Conservation (phyloP, 2,888 invertebrate species). For the Leucania comma region DNA sequence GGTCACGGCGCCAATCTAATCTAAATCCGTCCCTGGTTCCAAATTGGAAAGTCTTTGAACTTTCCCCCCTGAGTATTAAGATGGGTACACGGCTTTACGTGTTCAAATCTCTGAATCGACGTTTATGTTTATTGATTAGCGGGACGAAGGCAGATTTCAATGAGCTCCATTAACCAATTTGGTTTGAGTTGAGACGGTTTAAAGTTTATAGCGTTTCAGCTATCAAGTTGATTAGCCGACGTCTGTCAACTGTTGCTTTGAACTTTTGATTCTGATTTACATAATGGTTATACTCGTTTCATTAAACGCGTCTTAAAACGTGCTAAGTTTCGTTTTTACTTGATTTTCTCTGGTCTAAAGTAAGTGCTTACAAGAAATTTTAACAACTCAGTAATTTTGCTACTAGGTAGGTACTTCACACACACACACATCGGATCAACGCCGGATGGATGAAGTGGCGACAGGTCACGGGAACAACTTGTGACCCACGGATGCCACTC, state of each 20-base stretch:
- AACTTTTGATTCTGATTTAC: conserved; percentile 53
- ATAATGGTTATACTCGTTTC: conserved; percentile 27
- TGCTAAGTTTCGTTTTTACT: no score
- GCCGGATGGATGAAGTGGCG: no score
- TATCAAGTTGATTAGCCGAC: conserved; percentile 78
- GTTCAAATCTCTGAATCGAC: conserved; percentile 83
- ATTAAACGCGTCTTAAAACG: not conserved
- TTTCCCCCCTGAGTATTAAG: conserved; percentile 81
- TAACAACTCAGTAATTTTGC: no score
- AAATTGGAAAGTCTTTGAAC: conserved; percentile 86
- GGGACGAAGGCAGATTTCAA: conserved; percentile 82
- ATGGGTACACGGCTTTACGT: conserved; percentile 78
- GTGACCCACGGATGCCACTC: no score
- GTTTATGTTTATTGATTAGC: conserved; percentile 89
- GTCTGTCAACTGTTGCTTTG: conserved; percentile 66
- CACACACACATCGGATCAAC: no score
- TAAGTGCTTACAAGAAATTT: no score
- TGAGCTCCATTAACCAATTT: conserved; percentile 89
- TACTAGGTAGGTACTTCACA: no score
- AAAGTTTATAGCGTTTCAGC: conserved; percentile 80
- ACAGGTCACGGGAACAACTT: no score
- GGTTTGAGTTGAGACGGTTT: conserved; percentile 80
- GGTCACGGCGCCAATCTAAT: conserved; percentile 50
- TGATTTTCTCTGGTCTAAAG: not conserved
- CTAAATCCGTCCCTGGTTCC: conserved; percentile 71